Base-by-base conservation (phyloP, 2,888 invertebrate genomes). In the Drosophila infuscata region DNA sequence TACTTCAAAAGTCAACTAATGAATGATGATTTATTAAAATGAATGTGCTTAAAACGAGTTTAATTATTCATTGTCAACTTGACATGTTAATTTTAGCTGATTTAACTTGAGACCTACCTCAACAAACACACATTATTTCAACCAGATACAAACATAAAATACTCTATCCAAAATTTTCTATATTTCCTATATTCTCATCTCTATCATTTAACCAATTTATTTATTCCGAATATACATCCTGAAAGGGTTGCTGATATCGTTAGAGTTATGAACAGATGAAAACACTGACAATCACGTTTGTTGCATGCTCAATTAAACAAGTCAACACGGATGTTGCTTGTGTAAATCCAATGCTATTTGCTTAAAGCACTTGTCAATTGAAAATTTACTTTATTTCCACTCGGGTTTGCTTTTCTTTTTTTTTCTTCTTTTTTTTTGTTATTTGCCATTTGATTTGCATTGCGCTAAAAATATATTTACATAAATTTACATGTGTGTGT, bases 391-490 rank as follows among this genome's bases (percentile, higher is more conserved):
- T 49, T 41, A 43, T 58, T 58, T 46, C 57, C 17, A 54, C 60
- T 54, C 17, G 36, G 54, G 30, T 83, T 76, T 76, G 63, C 78
- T 76, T 46, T 46, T 25, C 25, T 4, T 15, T 7, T 12, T 46
- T 15, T 3, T 36, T 36, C 7, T 17, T n/a, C n/a, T 25, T 17
- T n/a, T 41, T 41, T 9, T 41, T 3, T 46, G 20, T 4, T 46
- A 76, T 77, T 88, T 82, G 90, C 77, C 78, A 82, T 70, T 75
- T 82, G 83, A 87, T 84, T 83, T 83, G 87, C 87, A 87, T 82
- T 77, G 62, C 79, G 87, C 82, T 73, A 71, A 61, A 83, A 86
- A 79, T 77, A 58, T 81, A 87, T 87, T 83, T 87, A 70, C 84
- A 83, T 83, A 83, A 25, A 25, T 25, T 25, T 25, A 2, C 25